Percentiles rank a stretch among this genome's conserved stretches.
phyloP scores from a whole-genome alignment of 1,140 invertebrate species.

The Hyphantria cunea region DNA sequence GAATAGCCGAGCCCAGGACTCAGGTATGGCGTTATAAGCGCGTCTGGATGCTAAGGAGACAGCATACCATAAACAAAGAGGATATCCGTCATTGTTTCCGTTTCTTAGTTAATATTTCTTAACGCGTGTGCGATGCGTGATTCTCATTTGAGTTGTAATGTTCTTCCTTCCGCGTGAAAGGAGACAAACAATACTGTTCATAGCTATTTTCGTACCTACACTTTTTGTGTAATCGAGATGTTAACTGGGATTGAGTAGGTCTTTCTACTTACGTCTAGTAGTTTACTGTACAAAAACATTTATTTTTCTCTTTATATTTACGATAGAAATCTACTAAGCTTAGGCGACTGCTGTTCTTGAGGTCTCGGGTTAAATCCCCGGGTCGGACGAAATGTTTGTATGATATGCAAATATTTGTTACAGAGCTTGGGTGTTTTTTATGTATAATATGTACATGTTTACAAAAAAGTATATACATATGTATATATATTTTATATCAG shows the following conservation, averaged over 20 bases:
- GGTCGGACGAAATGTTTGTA: no score
- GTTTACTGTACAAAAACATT: no score
- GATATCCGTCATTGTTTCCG: conserved; percentile 73
- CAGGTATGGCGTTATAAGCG: conserved; percentile 49
- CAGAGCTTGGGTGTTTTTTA: no score
- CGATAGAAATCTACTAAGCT: no score
- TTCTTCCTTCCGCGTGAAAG: conserved; percentile 38
- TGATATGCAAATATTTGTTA: no score
- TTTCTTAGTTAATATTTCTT: conserved; percentile 35
- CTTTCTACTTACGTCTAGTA: not conserved
- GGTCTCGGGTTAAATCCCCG: no score
- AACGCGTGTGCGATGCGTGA: conserved; percentile 55
- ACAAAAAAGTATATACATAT: no score
- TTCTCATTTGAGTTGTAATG: conserved; percentile 41
- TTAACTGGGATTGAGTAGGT: not conserved
- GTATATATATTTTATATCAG: no score
- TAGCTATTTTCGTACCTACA: not conserved
- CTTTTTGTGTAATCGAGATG: not conserved
- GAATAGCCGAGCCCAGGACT: conserved; percentile 42
- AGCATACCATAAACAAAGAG: conserved; percentile 66
- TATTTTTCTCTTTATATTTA: no score
- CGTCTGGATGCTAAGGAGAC: conserved; percentile 71
- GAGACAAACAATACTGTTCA: conserved; percentile 9
- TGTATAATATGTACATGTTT: no score
- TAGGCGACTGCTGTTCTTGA: no score